phyloP scores from a whole-genome alignment of 2,888 invertebrate genomes.

The Synanthedon vespiformis region DNA sequence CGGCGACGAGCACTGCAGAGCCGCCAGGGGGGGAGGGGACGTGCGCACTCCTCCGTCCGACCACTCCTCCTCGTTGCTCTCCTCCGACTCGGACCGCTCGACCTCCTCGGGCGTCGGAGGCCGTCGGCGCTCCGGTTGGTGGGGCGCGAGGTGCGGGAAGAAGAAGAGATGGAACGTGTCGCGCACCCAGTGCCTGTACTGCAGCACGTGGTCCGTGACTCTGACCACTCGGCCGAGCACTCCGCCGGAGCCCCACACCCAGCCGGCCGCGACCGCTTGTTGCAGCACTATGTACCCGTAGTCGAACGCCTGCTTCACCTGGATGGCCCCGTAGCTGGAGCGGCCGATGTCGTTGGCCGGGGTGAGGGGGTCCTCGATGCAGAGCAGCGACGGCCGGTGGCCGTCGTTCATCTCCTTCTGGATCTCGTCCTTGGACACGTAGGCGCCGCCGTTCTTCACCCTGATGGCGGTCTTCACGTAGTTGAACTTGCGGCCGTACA shows the following conservation, averaged over 20 bases:
- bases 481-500: constrained; percentile 96
- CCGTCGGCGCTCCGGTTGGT: not conserved
- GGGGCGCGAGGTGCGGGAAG: constrained; percentile 29
- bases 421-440: constrained; percentile 93
- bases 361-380: constrained; percentile 97
- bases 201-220: constrained; percentile 91
- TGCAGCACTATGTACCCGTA: constrained; percentile 91
- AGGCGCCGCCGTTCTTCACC: constrained; percentile 92
- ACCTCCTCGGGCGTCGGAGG: constrained; percentile 21
- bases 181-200: constrained; percentile 67
- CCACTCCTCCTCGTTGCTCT: constrained; percentile 23
- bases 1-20: constrained; percentile 62
- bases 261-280: constrained; percentile 75
- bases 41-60: constrained; percentile 24
- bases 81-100: constrained; percentile 11
- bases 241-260: constrained; percentile 66
- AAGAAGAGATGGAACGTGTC: constrained; percentile 57
- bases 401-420: constrained; percentile 94
- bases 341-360: constrained; percentile 97
- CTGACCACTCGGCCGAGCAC: constrained; percentile 92
- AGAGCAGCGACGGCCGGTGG: constrained; percentile 91
- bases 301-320: constrained; percentile 90
- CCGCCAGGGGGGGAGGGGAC: constrained; percentile 52
- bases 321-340: constrained; percentile 94
- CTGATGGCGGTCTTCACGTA: constrained; percentile 95